These are phyloP conservation scores for Catharus ustulatus DNA, from an alignment of 2,797 vertebrate genomes.

Conservation along the genomic window DNA sequence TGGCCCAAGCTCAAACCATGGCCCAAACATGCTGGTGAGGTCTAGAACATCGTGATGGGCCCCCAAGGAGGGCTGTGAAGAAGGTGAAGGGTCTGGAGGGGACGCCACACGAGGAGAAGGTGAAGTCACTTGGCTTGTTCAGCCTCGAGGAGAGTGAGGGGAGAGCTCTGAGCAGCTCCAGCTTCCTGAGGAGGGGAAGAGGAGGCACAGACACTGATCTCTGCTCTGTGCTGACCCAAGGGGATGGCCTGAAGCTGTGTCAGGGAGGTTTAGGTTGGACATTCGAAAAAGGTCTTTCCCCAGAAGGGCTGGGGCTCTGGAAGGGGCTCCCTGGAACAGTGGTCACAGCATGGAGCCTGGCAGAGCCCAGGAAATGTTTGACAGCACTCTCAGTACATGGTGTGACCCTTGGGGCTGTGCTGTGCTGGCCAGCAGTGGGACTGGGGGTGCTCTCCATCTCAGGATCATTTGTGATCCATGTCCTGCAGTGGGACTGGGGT, in stretches of 20 bases:
- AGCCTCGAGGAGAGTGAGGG: not conserved
- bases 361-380: not conserved
- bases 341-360: not conserved
- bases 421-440: not conserved
- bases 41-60: not conserved
- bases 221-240: not conserved
- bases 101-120: not conserved
- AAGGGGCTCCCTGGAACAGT: too few species aligned
- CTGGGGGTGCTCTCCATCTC: not conserved
- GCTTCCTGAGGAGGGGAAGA: not conserved
- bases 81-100: not conserved
- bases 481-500: not conserved
- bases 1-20: not conserved
- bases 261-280: not conserved
- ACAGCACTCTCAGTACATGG: accelerated
- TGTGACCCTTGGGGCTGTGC: not conserved
- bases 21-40: not conserved
- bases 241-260: not conserved
- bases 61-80: not conserved
- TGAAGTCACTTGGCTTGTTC: not conserved
- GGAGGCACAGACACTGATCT: not conserved
- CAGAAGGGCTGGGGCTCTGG: too few species aligned
- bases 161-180: not conserved
- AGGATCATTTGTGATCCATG: accelerated
- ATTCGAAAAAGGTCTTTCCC: not conserved